A percentile compares a stretch with the other conserved stretches of the same genome.
Conservation (phyloP, 2,888 invertebrate species). For the Chalcis sispes region DNA sequence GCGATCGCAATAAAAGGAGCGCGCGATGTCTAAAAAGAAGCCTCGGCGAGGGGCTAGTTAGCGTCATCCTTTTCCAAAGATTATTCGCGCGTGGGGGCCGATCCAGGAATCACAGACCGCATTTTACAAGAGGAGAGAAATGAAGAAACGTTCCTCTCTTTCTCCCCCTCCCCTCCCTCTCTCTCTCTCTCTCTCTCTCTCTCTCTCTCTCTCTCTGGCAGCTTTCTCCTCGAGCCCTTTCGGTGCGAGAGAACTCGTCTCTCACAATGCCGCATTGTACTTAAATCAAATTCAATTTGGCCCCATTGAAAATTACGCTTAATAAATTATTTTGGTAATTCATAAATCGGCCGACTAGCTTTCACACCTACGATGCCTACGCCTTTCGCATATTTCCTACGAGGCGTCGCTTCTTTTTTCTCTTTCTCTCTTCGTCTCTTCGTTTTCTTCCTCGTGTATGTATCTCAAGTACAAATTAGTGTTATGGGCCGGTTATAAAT, state of each 20-base stretch:
- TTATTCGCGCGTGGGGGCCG: conserved; percentile 28
- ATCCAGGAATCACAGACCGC: conserved; percentile 70
- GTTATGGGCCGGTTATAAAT: conserved; percentile 31
- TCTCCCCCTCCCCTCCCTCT: neutral
- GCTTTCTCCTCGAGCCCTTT: conserved; percentile 30
- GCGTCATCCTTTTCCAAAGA: conserved; percentile 68
- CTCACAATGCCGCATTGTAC: conserved; percentile 74
- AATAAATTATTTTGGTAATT: conserved; percentile 76
- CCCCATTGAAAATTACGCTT: conserved; percentile 76
- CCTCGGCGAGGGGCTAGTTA: conserved; percentile 66
- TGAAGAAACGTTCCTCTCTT: conserved; percentile 23
- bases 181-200: conserved; percentile 21
- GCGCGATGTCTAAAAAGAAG: neutral
- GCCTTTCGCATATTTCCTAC: conserved; percentile 19
- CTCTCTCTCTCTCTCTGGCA: neutral
- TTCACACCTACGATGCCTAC: conserved; percentile 35
- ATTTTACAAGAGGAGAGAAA: conserved; percentile 63
- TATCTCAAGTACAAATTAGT: conserved; percentile 55
- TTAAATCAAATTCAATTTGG: conserved; percentile 77
- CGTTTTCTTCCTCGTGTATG: neutral
- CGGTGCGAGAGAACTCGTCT: conserved; percentile 35
- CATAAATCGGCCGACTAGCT: conserved; percentile 69
- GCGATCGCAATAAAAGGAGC: conserved; percentile 38
- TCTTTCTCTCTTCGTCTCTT: conserved; percentile 2
- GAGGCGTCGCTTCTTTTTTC: neutral